Conservation (phyloP, 2,797 vertebrate species). For the Pseudochaenichthys georgianus region DNA sequence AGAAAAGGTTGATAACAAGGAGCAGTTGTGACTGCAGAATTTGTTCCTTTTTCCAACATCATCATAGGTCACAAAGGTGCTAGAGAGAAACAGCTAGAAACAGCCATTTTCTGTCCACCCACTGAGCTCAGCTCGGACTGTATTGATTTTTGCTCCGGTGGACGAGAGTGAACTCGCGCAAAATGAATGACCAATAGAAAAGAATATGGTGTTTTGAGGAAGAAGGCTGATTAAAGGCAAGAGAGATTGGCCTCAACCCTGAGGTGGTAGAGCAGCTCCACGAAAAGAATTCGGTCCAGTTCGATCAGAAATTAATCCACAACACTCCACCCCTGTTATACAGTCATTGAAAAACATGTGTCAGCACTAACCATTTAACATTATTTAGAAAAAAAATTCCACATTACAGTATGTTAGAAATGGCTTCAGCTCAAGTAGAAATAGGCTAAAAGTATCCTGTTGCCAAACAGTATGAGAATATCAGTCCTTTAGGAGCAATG, state of each 20-base stretch:
- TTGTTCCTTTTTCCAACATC: slow-evolving; percentile 23
- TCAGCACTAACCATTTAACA: slow-evolving; percentile 45
- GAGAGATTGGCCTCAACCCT: slow-evolving; percentile 43
- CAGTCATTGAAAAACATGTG: slow-evolving; percentile 19
- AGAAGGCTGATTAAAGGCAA: slow-evolving; percentile 53
- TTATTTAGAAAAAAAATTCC: slow-evolving; percentile 13
- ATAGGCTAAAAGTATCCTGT: slow-evolving; percentile 9
- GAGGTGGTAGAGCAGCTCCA: slow-evolving; percentile 27
- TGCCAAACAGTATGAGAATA: not conserved
- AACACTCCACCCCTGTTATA: slow-evolving; percentile 29
- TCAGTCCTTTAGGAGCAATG: slow-evolving; percentile 6
- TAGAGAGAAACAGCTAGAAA: slow-evolving; percentile 43
- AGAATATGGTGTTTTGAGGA: slow-evolving; percentile 54
- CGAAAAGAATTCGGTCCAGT: slow-evolving; percentile 47
- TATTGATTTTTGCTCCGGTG: slow-evolving; percentile 74
- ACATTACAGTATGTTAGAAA: slow-evolving; percentile 6
- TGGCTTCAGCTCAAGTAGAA: slow-evolving; percentile 12
- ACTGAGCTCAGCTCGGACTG: slow-evolving; percentile 56
- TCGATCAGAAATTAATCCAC: slow-evolving; percentile 72
- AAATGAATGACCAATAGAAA: slow-evolving; percentile 71
- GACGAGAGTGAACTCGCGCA: slow-evolving; percentile 60
- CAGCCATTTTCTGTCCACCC: slow-evolving; percentile 56
- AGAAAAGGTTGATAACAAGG: slow-evolving; percentile 31
- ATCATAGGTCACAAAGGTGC: slow-evolving; percentile 16
- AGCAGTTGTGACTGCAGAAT: slow-evolving; percentile 1